phyloP scores from a whole-genome alignment of 2,888 invertebrate species.

The Pheosia tremula region DNA sequence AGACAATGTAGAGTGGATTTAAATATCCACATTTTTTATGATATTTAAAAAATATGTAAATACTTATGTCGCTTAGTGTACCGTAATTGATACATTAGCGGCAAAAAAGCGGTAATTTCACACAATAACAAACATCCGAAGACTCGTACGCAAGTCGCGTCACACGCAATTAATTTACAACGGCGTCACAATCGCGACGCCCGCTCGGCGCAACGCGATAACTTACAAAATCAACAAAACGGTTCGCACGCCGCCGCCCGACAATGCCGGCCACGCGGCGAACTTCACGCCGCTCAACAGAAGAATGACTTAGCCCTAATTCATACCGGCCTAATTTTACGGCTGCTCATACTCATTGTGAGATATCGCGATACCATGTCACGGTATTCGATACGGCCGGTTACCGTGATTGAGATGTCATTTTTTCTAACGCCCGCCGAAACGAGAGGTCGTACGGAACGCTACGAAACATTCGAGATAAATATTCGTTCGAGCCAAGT shows the following conservation, averaged over 20 bases:
- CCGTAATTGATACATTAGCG: no score
- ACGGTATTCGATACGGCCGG: slow-evolving; percentile 75
- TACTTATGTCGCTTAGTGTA: no score
- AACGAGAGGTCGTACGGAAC: slow-evolving; percentile 34
- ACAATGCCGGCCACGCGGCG: slow-evolving; percentile 77
- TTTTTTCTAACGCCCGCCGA: slow-evolving; percentile 38
- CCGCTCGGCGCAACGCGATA: slow-evolving; percentile 49
- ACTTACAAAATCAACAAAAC: slow-evolving; percentile 76
- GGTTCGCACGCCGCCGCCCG: slow-evolving; percentile 61
- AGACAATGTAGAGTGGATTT: no score
- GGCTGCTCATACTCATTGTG: slow-evolving; percentile 77
- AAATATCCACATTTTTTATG: no score
- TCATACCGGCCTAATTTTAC: slow-evolving; percentile 78
- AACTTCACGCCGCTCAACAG: slow-evolving; percentile 61
- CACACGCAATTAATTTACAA: slow-evolving; percentile 66
- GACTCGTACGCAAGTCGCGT: slow-evolving; percentile 39
- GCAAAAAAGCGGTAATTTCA: slow-evolving; percentile 7
- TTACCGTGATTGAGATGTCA: slow-evolving; percentile 73
- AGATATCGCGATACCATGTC: slow-evolving; percentile 72
- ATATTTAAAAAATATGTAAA: no score
- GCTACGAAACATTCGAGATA: slow-evolving; percentile 18
- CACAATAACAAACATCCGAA: slow-evolving; percentile 30
- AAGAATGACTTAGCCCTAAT: slow-evolving; percentile 73
- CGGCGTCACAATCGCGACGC: slow-evolving; percentile 50
- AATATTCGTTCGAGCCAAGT: slow-evolving; percentile 23